Conservation (phyloP, 2,888 invertebrate species). For the Galerucella nymphaeae region DNA sequence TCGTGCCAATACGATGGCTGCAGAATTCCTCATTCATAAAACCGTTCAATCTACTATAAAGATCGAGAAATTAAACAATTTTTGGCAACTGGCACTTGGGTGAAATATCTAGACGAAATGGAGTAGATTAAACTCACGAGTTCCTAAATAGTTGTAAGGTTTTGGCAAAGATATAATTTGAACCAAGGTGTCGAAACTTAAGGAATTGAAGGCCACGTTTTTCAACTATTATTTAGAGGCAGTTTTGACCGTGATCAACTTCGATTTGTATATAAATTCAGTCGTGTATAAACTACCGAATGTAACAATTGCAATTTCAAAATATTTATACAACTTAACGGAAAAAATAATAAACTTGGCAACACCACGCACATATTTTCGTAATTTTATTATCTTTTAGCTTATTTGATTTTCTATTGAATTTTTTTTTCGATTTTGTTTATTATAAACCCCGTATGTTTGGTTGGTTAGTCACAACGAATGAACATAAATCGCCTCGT, state of each 20-base stretch:
- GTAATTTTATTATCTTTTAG: not conserved
- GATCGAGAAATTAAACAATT: not conserved
- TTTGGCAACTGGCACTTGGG: not conserved
- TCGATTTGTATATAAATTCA: not conserved
- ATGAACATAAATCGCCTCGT: not conserved
- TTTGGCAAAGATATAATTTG: constrained; percentile 9
- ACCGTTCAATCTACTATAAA: not conserved
- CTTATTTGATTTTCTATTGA: too few species aligned
- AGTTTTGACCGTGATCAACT: constrained; percentile 6
- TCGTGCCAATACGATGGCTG: not conserved
- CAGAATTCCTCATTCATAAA: too few species aligned
- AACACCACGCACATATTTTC: not conserved
- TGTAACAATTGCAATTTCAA: not conserved
- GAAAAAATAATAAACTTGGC: not conserved
- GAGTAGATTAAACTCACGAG: constrained; percentile 4
- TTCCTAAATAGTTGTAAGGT: constrained; percentile 8
- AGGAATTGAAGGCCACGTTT: constrained; percentile 26
- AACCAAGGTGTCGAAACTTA: constrained; percentile 20
- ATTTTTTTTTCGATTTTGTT: too few species aligned
- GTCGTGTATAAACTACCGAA: not conserved
- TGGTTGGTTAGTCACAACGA: constrained; percentile 4
- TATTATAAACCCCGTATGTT: not conserved
- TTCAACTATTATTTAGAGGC: not conserved
- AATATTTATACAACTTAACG: not conserved
- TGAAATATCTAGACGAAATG: constrained; percentile 8